A percentile compares a stretch with the other conserved stretches of the same genome.
phyloP scores from a whole-genome alignment of 35 echinoderm and acorn worm species.

The Eucidaris tribuloides region DNA sequence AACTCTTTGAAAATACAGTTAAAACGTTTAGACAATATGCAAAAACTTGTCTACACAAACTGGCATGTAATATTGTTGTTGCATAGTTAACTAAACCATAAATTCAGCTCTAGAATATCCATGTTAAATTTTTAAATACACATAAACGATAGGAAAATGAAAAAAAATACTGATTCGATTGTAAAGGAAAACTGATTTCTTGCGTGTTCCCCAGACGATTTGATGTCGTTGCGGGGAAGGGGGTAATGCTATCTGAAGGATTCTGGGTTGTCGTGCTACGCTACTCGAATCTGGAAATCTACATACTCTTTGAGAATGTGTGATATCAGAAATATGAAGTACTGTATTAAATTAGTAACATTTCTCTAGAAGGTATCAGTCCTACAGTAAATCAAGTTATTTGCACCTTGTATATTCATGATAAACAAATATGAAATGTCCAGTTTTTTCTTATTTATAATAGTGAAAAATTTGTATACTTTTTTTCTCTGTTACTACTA shows the following conservation, averaged over 20 bases:
- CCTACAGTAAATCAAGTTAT: neutral
- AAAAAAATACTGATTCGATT: constrained; percentile 35
- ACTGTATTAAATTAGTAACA: neutral
- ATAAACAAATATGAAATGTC: neutral
- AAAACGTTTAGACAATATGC: constrained; percentile 35
- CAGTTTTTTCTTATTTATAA: neutral
- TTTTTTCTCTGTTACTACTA: constrained; percentile 5
- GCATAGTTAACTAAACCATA: constrained; percentile 16
- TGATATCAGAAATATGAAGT: neutral
- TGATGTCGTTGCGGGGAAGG: neutral
- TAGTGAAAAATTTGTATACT: neutral
- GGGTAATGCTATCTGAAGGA: too few species aligned
- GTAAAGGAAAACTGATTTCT: neutral
- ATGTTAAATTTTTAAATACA: neutral
- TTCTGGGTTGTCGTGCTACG: too few species aligned
- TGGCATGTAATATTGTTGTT: constrained; percentile 33
- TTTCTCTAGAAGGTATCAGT: neutral
- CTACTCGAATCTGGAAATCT: neutral
- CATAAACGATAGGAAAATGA: constrained; percentile 26
- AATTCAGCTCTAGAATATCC: constrained; percentile 16
- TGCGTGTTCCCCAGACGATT: neutral
- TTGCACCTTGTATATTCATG: constrained; percentile 19
- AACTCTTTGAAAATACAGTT: constrained; percentile 25
- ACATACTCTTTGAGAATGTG: neutral
- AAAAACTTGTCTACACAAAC: constrained; percentile 29